These are phyloP conservation scores for Lipotes vexillifer DNA, from an alignment of 2,113 vertebrate genomes.

Conservation along the genomic window DNA sequence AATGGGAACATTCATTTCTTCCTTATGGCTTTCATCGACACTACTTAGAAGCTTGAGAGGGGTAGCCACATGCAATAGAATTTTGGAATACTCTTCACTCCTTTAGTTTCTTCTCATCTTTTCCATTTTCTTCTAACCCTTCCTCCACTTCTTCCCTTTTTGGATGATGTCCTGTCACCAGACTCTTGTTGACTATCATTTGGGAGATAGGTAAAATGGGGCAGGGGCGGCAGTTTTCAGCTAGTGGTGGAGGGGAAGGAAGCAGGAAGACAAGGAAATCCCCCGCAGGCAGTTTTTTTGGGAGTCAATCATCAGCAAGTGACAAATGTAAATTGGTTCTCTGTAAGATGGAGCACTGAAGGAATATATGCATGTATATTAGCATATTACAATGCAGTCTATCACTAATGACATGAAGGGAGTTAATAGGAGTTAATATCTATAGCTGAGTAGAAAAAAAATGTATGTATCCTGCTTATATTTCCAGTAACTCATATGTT, in stretches of 20 bases:
- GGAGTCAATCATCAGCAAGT: not conserved
- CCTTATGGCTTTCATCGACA: not conserved
- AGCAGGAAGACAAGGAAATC: not conserved
- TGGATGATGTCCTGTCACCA: not conserved
- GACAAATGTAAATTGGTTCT: not conserved
- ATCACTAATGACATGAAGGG: not conserved
- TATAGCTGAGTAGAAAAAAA: not conserved
- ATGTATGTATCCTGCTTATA: not conserved
- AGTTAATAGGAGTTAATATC: not conserved
- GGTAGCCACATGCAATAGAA: not conserved
- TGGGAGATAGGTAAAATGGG: not conserved
- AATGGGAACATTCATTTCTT: not conserved
- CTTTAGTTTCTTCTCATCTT: not conserved
- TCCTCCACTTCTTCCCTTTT: not conserved
- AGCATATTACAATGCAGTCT: not conserved
- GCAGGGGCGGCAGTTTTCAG: not conserved
- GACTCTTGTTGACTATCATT: not conserved
- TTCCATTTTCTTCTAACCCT: not conserved
- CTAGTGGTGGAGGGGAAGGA: not conserved
- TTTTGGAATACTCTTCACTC: not conserved
- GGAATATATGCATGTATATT: not conserved
- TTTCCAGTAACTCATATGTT: not conserved
- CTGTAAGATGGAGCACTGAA: not conserved
- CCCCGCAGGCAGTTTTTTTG: not conserved
- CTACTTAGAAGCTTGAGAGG: not conserved